Base-by-base conservation (phyloP, 2,888 invertebrate genomes). In the Diarsia rubi region DNA sequence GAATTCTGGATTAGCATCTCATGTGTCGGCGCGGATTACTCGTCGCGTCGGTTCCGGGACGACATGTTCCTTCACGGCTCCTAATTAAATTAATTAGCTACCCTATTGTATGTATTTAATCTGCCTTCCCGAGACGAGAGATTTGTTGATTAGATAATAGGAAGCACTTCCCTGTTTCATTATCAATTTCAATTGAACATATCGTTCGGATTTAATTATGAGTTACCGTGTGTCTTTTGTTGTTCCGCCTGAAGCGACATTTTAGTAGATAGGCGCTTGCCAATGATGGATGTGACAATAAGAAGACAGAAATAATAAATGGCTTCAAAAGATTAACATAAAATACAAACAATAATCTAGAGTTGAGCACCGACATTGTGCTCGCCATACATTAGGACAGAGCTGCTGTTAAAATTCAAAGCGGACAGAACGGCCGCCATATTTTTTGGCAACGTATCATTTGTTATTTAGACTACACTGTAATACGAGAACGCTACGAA, bases 371-470 rank as follows among this genome's bases (percentile, higher is more conserved):
- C 24, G 52, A 66, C n/a, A 78, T 73, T 57, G 37, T 72, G 63
- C 68, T 64, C 47, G 66, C 67, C 60, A 52, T 78, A 76, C 62
- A 69, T 77, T 77, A 72, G 71, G 37, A 69, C 57, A 64, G 63
- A 59, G 63, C 24, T 65, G 44, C 65, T 49, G 71, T 78, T 79
- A 78, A 80, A 73, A 86, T 81, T 79, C 75, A 77, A 82, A 82
- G 79, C 68, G 72, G 75, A 75, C 65, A 76, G 31, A 71, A 66
- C 76, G 74, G 69, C 77, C 59, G 77, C 84, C 82, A 83, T 86
- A 84, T 83, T 81, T 85, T 86, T 85, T 84, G 77, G 78, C 78
- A 89, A 86, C 88, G 79, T 89, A 89, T 86, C 79, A 90, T 90
- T 89, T 85, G 83, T 82, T 88, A 84, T 88, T 86, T 86, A 85